Conservation (phyloP, 2,888 invertebrate genomes). For the Strigamia transsilvanica region DNA sequence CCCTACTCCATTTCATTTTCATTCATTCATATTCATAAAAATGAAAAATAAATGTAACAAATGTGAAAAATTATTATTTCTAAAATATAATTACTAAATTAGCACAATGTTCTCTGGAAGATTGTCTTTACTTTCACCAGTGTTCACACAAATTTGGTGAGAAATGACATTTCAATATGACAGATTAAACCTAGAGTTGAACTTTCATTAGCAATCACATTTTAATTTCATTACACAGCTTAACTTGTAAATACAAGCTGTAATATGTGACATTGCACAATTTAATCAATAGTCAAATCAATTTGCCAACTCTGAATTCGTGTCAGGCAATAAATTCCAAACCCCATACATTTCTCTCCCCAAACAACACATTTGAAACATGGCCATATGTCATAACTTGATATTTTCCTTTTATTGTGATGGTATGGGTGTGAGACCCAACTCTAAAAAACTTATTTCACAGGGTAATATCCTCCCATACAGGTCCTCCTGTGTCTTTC, state of each 20-base stretch:
- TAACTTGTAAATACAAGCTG: slow-evolving; percentile 1
- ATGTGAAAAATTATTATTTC: no score
- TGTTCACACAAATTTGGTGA: background rate
- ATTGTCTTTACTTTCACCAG: background rate
- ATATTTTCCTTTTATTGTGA: slow-evolving; percentile 41
- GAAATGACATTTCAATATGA: background rate
- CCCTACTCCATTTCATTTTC: background rate
- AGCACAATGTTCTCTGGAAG: no score
- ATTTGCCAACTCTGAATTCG: slow-evolving; percentile 26
- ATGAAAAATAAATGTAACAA: background rate
- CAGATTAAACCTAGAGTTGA: background rate
- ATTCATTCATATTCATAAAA: background rate
- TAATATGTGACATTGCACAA: background rate
- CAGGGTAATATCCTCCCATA: slow-evolving; percentile 27
- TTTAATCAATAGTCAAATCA: slow-evolving; percentile 20
- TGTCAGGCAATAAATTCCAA: background rate
- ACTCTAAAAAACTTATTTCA: slow-evolving; percentile 40
- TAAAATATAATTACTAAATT: no score
- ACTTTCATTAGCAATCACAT: slow-evolving; percentile 20
- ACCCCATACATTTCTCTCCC: background rate
- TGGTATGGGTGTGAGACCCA: slow-evolving; percentile 29
- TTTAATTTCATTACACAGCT: slow-evolving; percentile 11
- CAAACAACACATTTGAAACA: slow-evolving; percentile 9
- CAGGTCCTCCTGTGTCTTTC: slow-evolving; percentile 30
- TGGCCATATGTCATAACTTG: background rate